Evolutionary conservation across 2,797 vertebrate species (phyloP), one percentile per base, ranked within the genome.

Genomic region (Orestias chungarensis): DNA sequence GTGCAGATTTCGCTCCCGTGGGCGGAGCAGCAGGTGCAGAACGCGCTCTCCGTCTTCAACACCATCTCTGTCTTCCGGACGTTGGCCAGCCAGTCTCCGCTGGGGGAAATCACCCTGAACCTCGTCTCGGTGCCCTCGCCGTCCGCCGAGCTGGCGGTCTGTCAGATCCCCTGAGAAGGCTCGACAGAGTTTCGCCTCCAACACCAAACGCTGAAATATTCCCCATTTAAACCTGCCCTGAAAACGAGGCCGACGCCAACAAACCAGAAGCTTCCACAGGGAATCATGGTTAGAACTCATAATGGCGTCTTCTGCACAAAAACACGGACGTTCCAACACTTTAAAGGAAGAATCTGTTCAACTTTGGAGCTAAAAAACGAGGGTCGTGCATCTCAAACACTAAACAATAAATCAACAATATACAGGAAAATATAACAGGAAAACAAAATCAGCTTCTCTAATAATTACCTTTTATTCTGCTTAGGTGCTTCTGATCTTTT

Each of bases 71-170:
- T 93, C 40, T 73, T 95, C 10, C 91, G 93, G 79, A 79, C 86
- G 47, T 70, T 95, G 86, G 93, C 94, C 82, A 88, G 81, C 27
- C 91, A 94, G 81, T 94, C 92, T n/a, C 91, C 92, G 0, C 82
- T 87, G 35, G 92, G 90, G 14, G 94, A 94, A 54, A 87, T 95
- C 14, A 95, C 93, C 0, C 89, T 95, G 44, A 92, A 89, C 83
- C 85, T 95, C 71, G 89, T 94, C 43, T 44, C 89, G 2, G 74
- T 94, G 44, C 72, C 83, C 0, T 23, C 52, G 1, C 38, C 50
- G 1, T 20, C 31, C 27, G 8, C 61, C 0, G 71, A 86, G 42
- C 6, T 1, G 0, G 0, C 6, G 50, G 0, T 6, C 47, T 40
- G 49, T 15, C 59, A 40, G 38, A 25, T 35, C 35, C 3, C 12